Evolutionary conservation across 2,888 invertebrate species (phyloP).

Genomic region (Metopia argyrocephala): DNA sequence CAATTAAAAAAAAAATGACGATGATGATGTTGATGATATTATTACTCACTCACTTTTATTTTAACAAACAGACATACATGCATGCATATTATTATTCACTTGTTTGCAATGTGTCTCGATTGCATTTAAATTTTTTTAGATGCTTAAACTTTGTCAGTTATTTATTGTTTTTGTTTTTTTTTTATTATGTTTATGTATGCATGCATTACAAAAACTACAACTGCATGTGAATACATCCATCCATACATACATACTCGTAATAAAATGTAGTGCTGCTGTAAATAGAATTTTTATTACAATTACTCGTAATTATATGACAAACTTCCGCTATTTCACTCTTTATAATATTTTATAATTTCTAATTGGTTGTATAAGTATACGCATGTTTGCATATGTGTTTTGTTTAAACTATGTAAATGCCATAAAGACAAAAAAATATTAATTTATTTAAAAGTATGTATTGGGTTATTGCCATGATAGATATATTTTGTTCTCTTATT

Average conservation of each 20-base stretch:
- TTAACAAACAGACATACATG: too few species aligned
- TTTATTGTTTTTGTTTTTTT: neutral
- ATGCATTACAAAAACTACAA: neutral
- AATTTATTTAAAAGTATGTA: neutral
- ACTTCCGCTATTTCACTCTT: conserved; percentile 50
- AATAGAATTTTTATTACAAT: conserved; percentile 57
- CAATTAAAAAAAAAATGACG: conserved; percentile 62
- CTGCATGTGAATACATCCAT: neutral
- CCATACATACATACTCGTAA: neutral
- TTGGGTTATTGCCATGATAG: neutral
- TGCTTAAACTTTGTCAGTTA: neutral
- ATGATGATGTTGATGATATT: conserved; percentile 41
- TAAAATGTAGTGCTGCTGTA: conserved; percentile 40
- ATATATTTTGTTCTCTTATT: neutral
- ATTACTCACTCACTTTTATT: conserved; percentile 59
- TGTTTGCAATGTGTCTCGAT: neutral
- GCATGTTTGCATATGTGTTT: neutral
- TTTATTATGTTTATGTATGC: neutral
- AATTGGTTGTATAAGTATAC: conserved; percentile 11
- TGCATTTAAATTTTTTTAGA: conserved; percentile 35
- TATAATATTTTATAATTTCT: conserved; percentile 51
- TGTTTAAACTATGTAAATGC: too few species aligned
- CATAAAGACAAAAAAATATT: too few species aligned
- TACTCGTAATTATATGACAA: conserved; percentile 60
- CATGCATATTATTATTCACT: neutral